Evolutionary conservation across 2,888 invertebrate genomes (phyloP), one percentile per base, ranked within the genome.

Genomic region (Mantis religiosa): DNA sequence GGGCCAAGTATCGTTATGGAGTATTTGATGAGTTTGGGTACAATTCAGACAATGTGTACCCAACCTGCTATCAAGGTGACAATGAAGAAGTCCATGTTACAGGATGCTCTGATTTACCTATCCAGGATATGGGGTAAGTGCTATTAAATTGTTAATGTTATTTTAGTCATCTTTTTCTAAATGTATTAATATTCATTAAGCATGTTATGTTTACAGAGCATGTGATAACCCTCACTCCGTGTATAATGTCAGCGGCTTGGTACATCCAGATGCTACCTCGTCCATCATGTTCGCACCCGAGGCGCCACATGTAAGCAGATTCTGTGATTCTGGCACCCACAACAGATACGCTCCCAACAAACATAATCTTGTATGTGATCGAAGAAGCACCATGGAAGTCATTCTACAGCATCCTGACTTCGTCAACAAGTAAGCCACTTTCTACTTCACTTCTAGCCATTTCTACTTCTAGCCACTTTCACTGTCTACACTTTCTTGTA

Each of bases 1-100:
- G 95, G 94, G 95, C 95, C 7, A 96, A 95, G 93, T 95, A 95
- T 91, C 94, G 96, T 1, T 96, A 96, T 93, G 96, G 96, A 3
- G 94, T 96, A 6, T 96, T 96, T 92, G 96, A 96, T 91, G 96
- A 96, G 92, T 94, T 94, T 90, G 95, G 96, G 1, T 95, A 94
- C 91, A 92, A 92, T 83, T 94, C 93, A 85, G 95, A 95, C 92
- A 93, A 94, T 1, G 93, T 95, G 81, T 95, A 95, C 91, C 95
- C 95, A 0, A 92, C 93, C 89, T 95, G 95, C 91, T 95, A 94
- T 91, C 92, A 92, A 87, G 92, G 92, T 89, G 93, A 93, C 89
- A 93, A 93, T 90, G 91, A 91, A 82, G 93, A 93, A 89, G 93
- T 93, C 83, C 93, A 93, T 91, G 92, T 94, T 14, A 94, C 94